phyloP scores from a whole-genome alignment of 2,113 vertebrate species.

The Mormoops blainvillei region DNA sequence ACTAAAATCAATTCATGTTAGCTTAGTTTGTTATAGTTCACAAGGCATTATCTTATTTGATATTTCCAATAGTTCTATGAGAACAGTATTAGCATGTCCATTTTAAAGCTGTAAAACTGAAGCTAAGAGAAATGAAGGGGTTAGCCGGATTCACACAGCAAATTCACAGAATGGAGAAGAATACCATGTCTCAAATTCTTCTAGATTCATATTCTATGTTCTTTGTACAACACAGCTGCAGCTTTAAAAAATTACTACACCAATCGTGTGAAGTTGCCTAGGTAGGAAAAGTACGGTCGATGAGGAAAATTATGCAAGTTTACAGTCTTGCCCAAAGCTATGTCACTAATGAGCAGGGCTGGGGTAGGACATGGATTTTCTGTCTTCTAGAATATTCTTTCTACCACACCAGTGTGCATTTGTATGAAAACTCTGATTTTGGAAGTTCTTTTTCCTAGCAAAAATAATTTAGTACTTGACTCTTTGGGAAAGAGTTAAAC shows the following conservation, averaged over 20 bases:
- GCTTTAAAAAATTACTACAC: neutral
- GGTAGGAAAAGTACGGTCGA: neutral
- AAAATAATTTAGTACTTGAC: constrained; percentile 5
- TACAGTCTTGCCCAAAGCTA: neutral
- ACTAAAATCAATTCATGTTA: neutral
- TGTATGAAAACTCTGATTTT: neutral
- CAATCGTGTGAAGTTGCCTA: neutral
- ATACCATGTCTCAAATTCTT: neutral
- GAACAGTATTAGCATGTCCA: neutral
- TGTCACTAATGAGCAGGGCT: neutral
- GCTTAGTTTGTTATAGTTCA: neutral
- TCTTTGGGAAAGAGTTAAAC: neutral
- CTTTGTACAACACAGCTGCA: neutral
- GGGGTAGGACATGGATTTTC: neutral
- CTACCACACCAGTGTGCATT: no score
- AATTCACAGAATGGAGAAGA: neutral
- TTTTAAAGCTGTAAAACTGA: neutral
- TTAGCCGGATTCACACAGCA: neutral
- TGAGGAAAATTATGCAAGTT: neutral
- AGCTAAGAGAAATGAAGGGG: neutral
- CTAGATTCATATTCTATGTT: neutral
- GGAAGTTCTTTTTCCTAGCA: neutral
- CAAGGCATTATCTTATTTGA: neutral
- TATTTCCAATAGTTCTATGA: neutral
- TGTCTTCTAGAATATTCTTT: neutral